Evolutionary conservation across 92 coral and sea anemone genomes (phyloP).

Genomic region (Porites evermanni): DNA sequence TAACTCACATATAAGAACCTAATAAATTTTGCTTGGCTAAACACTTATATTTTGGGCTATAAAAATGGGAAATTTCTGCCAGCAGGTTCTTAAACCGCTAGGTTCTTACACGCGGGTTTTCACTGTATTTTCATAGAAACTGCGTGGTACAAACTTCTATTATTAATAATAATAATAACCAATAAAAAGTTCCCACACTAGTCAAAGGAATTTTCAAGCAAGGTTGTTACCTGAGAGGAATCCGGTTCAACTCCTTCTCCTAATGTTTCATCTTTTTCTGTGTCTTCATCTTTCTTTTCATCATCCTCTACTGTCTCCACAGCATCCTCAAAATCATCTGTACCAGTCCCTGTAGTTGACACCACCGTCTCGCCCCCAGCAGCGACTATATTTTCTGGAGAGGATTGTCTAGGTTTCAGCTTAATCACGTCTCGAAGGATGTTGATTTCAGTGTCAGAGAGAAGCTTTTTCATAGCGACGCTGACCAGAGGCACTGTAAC

Average conservation of each 20-base stretch:
- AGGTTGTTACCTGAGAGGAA: conserved; percentile 10
- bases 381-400: conserved; percentile 61
- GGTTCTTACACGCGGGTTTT: too few species aligned
- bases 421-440: conserved; percentile 86
- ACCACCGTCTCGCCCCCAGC: conserved; percentile 66
- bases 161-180: too few species aligned
- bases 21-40: too few species aligned
- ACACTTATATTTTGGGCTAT: too few species aligned
- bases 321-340: conserved; percentile 74
- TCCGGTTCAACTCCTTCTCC: conserved; percentile 36
- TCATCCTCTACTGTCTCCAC: conserved; percentile 66
- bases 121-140: too few species aligned
- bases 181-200: not conserved
- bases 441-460: conserved; percentile 93
- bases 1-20: too few species aligned
- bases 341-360: conserved; percentile 71
- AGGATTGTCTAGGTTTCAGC: conserved; percentile 73
- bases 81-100: too few species aligned
- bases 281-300: conserved; percentile 42
- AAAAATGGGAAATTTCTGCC: too few species aligned
- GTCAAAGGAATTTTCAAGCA: too few species aligned
- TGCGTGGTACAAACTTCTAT: too few species aligned
- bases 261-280: conserved; percentile 24
- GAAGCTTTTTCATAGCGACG: conserved; percentile 88
- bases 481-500: conserved; percentile 88